Evolutionary conservation across 2,797 vertebrate species (phyloP).

Genomic region (Microctenopoma stevenorrisi): DNA sequence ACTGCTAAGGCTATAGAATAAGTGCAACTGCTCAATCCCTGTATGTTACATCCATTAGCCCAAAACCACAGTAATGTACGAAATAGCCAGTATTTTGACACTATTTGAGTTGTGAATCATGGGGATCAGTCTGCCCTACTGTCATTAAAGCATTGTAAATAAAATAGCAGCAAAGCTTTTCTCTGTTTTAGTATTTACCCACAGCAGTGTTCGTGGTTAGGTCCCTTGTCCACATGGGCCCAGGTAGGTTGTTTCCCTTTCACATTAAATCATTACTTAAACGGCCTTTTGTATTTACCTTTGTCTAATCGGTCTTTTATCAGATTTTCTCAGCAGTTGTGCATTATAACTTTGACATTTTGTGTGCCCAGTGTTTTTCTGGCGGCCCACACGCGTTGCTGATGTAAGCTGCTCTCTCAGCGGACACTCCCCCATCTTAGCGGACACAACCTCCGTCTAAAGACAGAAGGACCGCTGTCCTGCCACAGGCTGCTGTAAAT

Average conservation of each 20-base stretch:
- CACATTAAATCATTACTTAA: too few relatives aligned
- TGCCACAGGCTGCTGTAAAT: conserved; percentile 48
- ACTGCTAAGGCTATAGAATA: not conserved
- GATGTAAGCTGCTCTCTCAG: conserved; percentile 7
- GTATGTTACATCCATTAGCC: too few relatives aligned
- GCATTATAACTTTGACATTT: not conserved
- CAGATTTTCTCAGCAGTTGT: not conserved
- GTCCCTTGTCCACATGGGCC: too few relatives aligned
- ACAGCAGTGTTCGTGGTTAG: not conserved
- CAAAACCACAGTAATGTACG: not conserved
- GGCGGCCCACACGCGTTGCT: conserved; percentile 7
- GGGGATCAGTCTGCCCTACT: not conserved
- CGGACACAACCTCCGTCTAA: conserved; percentile 21
- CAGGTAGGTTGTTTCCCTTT: too few relatives aligned
- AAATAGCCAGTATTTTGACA: not conserved
- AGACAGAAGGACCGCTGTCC: conserved; percentile 7
- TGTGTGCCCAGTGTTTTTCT: not conserved
- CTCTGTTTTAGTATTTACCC: not conserved
- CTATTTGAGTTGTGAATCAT: not conserved
- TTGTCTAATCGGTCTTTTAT: too few relatives aligned
- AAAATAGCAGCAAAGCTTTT: not conserved
- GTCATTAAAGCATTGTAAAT: not conserved
- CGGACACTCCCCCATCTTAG: conserved; percentile 66
- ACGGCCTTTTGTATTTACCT: too few relatives aligned
- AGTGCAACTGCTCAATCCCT: not conserved